Percentiles rank a stretch among this genome's conserved stretches.
Evolutionary conservation across 2,888 invertebrate genomes (phyloP).

Genomic region (Leptopilina syphax): DNA sequence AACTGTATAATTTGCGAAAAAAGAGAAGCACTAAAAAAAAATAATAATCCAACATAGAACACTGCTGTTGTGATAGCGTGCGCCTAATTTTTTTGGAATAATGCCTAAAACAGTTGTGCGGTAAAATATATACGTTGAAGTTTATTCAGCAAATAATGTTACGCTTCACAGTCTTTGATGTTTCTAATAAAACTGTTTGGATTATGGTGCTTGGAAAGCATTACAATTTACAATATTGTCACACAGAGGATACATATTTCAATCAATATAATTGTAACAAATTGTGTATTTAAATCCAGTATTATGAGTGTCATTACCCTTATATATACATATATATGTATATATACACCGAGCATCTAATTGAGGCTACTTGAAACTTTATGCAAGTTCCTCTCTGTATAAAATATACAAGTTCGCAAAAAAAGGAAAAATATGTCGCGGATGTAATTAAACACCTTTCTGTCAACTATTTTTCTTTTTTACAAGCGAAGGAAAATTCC

Average conservation of each 20-base stretch:
- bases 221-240: constrained; percentile 9
- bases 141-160: constrained; percentile 1
- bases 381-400: not conserved
- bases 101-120: no score
- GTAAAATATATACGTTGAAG: no score
- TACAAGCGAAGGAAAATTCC: no score
- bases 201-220: constrained; percentile 16
- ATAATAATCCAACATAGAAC: no score
- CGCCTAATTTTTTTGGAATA: no score
- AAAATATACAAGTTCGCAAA: not conserved
- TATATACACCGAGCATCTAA: not conserved
- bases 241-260: constrained; percentile 25
- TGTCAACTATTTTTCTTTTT: no score
- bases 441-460: no score
- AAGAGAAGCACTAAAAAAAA: no score
- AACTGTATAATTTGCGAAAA: no score
- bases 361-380: not conserved
- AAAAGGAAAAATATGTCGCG: no score
- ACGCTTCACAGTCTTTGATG: constrained; percentile 16
- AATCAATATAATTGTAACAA: not conserved
- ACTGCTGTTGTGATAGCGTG: no score
- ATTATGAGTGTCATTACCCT: not conserved
- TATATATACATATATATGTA: not conserved
- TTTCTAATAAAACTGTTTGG: constrained; percentile 10
- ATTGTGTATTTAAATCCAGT: not conserved